Evolutionary conservation across 2,113 vertebrate genomes (phyloP), one percentile per base, ranked within the genome.

Genomic region (Fukomys damarensis): DNA sequence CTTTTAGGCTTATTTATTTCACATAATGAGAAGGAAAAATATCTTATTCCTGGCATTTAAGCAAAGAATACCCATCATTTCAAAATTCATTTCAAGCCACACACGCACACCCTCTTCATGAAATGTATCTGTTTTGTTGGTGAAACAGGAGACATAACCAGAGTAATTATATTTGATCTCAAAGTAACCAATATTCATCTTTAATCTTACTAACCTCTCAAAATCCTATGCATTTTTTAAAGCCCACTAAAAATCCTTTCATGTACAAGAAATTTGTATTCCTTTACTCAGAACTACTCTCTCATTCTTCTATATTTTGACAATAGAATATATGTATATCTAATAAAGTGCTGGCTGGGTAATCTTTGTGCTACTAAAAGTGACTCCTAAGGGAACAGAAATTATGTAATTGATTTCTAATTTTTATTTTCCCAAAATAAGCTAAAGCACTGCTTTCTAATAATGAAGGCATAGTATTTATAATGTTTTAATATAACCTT

Each of bases 1-100:
- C 54, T 70, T 97, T 89, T 63, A 41, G 52, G 24, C 89, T 95
- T 96, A 91, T 72, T 96, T 97, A 92, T 96, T 96, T 94, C 95
- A 95, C 41, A 92, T 80, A 95, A 95, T 61, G 46, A 97, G 84
- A 82, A 91, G 85, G 79, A 92, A 93, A 94, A 91, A 76, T 84
- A 89, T 52, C 74, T 95, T 87, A 70, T 59, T 94, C 96, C 59
- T 90, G 63, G 70, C 58, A 87, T 90, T 96, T 89, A 54, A 59
- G 80, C 68, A 84, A 94, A 93, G 85, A 90, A 66, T 95, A 88
- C 13, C 28, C 46, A 91, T 28, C 26, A 66, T 79, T 95, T 93
- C 83, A 89, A 82, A 65, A 63, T 89, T 86, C 16, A 82, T 91
- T 72, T 81, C 77, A 68, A 91, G 68, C 49, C 54, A 46, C 22